Conservation (phyloP, 53 echinoderm and acorn worm species). For the Crossaster papposus region DNA sequence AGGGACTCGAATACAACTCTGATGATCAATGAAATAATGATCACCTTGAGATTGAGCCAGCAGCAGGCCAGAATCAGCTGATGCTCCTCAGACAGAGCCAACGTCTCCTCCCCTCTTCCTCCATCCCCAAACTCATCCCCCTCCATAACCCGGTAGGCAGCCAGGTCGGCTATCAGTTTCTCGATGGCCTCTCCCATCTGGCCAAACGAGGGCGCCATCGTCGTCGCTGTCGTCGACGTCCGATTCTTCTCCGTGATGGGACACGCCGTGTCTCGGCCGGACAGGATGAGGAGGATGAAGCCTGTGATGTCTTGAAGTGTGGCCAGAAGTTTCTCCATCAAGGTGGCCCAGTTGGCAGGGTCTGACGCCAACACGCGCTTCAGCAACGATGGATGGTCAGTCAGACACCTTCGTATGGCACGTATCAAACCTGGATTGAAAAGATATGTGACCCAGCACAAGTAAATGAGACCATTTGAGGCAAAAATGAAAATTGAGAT, state of each 20-base stretch:
- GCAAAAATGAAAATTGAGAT: no score
- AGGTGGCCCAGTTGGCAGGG: constrained; percentile 60
- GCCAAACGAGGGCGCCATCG: constrained; percentile 85
- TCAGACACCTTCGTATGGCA: constrained; percentile 78
- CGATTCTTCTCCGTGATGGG: not conserved
- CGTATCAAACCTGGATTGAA: constrained; percentile 67
- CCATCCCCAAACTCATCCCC: constrained; percentile 30
- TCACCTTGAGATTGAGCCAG: constrained; percentile 97
- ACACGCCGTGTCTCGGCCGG: constrained; percentile 57
- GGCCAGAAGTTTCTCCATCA: constrained; percentile 63
- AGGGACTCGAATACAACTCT: no score
- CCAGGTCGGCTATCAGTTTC: constrained; percentile 66
- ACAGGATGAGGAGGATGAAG: constrained; percentile 74
- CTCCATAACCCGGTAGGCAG: constrained; percentile 34
- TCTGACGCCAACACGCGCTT: constrained; percentile 30
- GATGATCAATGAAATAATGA: not conserved
- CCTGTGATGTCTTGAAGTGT: constrained; percentile 69
- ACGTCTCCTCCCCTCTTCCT: constrained; percentile 43
- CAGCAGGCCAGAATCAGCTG: constrained; percentile 90
- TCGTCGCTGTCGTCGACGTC: not conserved
- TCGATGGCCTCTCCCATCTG: constrained; percentile 97
- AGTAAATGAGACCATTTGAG: no score
- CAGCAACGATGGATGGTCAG: constrained; percentile 60
- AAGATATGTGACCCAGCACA: no score
- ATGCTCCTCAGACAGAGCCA: constrained; percentile 71